Base-by-base conservation (phyloP, 2,113 vertebrate genomes). In the Morphnarchus princeps region DNA sequence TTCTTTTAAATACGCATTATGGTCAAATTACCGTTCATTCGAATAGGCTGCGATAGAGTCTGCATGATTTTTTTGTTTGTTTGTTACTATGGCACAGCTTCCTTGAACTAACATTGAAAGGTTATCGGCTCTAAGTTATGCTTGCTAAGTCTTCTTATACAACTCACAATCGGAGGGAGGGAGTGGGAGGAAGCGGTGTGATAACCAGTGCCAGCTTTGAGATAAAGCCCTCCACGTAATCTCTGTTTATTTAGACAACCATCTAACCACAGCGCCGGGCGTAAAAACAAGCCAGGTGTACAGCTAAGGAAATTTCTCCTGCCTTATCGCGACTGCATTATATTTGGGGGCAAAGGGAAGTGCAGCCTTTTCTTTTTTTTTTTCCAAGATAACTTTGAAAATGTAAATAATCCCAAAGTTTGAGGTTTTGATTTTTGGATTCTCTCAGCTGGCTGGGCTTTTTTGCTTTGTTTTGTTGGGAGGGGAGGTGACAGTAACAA, bases 191-290 rank as follows among this genome's bases (percentile, higher is more conserved):
- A 97, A 98, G 97, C 63, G 29, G 88, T 95, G 97, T 96, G 98
- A 98, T 98, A 98, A 98, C 97, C 97, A 98, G 96, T 96, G 97
- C 96, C 97, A 98, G 96, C 97, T 98, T 97, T 86, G 95, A 98
- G 98, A 98, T 98, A 98, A 98, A 98, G 89, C 94, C 88, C 89
- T 97, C 76, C 70, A 89, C 91, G 79, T 93, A 97, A 98, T 98
- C 98, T 98, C 94, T 97, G 98, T 98, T 96, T 95, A 97, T 97
- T 98, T 98, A 96, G 97, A 97, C 98, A 98, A 98, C 95, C 95
- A 97, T 96, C 92, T 90, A 93, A 87, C 67, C 31, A 10, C 89
- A 96, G 81, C 52, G 74, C 83, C 3, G 36, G 86, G 90, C 2
- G 25, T 38, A 89, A 96, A 96, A 97, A 82, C 66, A 96, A 97